Evolutionary conservation across 2,113 vertebrate species (phyloP).

Genomic region (Catharus minimus): DNA sequence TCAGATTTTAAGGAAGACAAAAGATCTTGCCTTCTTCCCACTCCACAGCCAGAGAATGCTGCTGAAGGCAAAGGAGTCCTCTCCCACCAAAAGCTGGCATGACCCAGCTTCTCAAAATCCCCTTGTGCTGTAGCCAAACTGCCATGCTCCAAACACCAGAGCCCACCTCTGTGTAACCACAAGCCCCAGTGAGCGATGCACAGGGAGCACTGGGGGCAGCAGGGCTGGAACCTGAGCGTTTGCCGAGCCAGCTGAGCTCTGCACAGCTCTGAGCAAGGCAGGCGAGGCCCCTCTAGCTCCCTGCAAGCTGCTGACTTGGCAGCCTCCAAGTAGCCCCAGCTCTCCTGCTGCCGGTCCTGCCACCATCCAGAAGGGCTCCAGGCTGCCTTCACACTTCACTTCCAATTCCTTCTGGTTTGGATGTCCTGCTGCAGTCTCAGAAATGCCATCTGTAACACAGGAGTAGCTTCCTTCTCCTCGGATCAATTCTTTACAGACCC

Average conservation of each 20-base stretch:
- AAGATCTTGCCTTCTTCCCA: neutral
- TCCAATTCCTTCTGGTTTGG: constrained; percentile 1
- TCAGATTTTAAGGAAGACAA: neutral
- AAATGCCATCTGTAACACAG: neutral
- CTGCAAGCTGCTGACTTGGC: constrained; percentile 21
- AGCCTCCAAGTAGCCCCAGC: neutral
- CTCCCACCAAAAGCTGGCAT: neutral
- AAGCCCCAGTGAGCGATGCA: neutral
- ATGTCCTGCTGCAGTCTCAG: neutral
- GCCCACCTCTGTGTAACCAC: neutral
- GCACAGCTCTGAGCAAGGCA: constrained; percentile 15
- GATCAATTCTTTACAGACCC: neutral
- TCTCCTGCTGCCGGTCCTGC: neutral
- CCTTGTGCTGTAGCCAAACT: neutral
- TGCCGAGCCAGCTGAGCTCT: neutral
- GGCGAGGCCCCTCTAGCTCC: neutral
- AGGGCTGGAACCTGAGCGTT: neutral
- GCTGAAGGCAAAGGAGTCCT: neutral
- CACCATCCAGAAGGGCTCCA: neutral
- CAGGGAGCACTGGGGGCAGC: neutral
- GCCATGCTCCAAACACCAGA: neutral
- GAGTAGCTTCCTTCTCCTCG: constrained; percentile 6
- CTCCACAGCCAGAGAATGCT: neutral
- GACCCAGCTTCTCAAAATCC: neutral
- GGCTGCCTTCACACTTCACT: constrained; percentile 16